A percentile compares a stretch with the other conserved stretches of the same genome.
These are phyloP conservation scores for Phytoseiulus persimilis DNA, from an alignment of 2,888 invertebrate species.

Conservation along the genomic window DNA sequence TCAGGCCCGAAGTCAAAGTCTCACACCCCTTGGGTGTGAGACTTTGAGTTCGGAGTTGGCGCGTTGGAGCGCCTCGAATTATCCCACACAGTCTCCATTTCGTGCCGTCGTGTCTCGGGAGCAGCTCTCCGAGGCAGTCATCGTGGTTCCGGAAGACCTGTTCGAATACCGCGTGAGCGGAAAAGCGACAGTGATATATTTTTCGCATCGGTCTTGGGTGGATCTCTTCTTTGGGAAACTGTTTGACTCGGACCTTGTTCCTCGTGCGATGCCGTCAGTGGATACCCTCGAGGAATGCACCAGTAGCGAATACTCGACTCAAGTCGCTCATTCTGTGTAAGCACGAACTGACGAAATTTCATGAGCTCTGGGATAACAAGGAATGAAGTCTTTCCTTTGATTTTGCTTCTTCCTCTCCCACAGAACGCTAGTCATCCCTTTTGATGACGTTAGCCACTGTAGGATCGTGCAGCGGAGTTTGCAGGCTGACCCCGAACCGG, in stretches of 20 bases:
- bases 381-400: not conserved
- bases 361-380: not conserved
- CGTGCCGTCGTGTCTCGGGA: too few species aligned
- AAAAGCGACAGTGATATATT: too few species aligned
- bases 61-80: too few species aligned
- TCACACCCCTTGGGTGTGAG: too few species aligned
- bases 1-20: too few species aligned
- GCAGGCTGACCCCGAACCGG: slow-evolving; percentile 31
- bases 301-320: not conserved
- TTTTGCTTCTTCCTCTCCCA: not conserved
- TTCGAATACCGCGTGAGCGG: too few species aligned
- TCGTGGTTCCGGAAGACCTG: too few species aligned
- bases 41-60: too few species aligned
- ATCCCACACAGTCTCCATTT: too few species aligned
- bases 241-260: not conserved
- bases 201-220: too few species aligned
- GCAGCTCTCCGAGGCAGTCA: too few species aligned
- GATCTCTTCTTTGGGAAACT: too few species aligned
- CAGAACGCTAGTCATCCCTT: slow-evolving; percentile 6
- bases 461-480: not conserved
- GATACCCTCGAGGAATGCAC: not conserved
- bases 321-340: not conserved
- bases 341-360: not conserved
- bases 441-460: not conserved
- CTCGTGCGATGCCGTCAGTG: not conserved